Evolutionary conservation across 1,140 invertebrate genomes (phyloP).

Genomic region (Hypothenemus hampei): DNA sequence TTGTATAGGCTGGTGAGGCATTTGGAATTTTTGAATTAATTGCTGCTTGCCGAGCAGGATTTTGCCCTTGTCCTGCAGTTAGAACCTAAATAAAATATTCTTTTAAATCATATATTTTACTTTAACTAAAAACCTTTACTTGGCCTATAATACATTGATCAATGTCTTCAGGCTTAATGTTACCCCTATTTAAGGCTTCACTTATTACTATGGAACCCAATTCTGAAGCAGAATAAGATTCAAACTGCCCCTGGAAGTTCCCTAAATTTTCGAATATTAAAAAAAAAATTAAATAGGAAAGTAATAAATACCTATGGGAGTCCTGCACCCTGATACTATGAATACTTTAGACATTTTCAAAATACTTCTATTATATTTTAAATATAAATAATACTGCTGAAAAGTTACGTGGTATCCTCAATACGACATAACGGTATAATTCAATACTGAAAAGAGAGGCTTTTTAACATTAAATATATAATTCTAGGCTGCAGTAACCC

Average conservation of each 20-base stretch:
- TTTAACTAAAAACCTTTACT: conserved; percentile 48
- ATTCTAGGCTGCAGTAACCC: too few species aligned
- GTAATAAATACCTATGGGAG: conserved; percentile 56
- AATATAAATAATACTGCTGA: not conserved
- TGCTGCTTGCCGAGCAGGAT: conserved; percentile 78
- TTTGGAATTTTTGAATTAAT: conserved; percentile 72
- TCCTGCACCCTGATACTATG: conserved; percentile 62
- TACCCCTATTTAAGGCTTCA: conserved; percentile 62
- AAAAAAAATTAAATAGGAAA: not conserved
- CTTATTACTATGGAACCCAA: conserved; percentile 72
- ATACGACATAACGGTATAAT: not conserved
- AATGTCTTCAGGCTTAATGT: conserved; percentile 60
- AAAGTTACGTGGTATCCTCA: not conserved
- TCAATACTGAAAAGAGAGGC: not conserved
- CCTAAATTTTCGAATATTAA: conserved; percentile 21
- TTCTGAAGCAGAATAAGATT: conserved; percentile 50
- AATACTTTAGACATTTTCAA: conserved; percentile 48
- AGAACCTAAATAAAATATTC: conserved; percentile 52
- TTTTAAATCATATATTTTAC: not conserved
- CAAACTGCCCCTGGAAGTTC: conserved; percentile 35
- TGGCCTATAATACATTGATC: conserved; percentile 85
- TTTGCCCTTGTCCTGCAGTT: conserved; percentile 74
- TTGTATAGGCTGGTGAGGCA: conserved; percentile 64
- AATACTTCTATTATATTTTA: not conserved
- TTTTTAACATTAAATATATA: too few species aligned